Base-by-base conservation (phyloP, 2,888 invertebrate species). In the Cheiracanthium punctorium region DNA sequence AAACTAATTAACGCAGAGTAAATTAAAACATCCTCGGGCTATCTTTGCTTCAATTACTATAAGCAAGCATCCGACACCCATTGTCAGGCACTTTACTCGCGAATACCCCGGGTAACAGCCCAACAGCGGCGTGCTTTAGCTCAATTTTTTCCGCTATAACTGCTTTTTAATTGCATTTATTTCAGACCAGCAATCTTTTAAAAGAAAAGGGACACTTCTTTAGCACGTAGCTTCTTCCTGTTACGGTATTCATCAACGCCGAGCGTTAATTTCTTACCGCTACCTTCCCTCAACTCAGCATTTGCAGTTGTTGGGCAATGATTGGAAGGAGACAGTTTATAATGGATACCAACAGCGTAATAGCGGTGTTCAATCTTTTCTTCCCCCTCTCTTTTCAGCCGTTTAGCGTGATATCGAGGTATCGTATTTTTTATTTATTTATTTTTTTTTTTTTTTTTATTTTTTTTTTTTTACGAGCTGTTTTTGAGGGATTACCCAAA, bases 141-240 rank as follows among this genome's bases (percentile, higher is more conserved):
- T 69, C 79, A 58, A 74, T 58, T 74, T 37, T 74, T 72, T 69
- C 17, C 33, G 41, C 43, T 41, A 69, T 74, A 85, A 80, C 84
- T 79, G 74, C 52, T 79, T 74, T 70, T 74, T 85, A 79, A 85
- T 85, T 85, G 74, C 79, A 64, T 58, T 85, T 76, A 82, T 48
- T 24, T 24, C 67, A 14, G 14, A 69, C 48, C 37, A 48, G 24
- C 70, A 32, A 64, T 82, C 65, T 43, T 12, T 48, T n/a, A n/a
- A n/a, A 32, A 58, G n/a, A 65, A 58, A 28, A 37, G 37, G 17
- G n/a, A 33, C 12, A 67, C 33, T 71, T 71, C 29, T 43, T 71
- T 76, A 64, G 64, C 71, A 74, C 64, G 41, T 48, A 67, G 41
- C 37, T 43, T n/a, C n/a, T n/a, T 76, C 41, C 67, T 17, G 71